Conservation (phyloP, 2,888 invertebrate genomes). For the Habroteleia sp. region DNA sequence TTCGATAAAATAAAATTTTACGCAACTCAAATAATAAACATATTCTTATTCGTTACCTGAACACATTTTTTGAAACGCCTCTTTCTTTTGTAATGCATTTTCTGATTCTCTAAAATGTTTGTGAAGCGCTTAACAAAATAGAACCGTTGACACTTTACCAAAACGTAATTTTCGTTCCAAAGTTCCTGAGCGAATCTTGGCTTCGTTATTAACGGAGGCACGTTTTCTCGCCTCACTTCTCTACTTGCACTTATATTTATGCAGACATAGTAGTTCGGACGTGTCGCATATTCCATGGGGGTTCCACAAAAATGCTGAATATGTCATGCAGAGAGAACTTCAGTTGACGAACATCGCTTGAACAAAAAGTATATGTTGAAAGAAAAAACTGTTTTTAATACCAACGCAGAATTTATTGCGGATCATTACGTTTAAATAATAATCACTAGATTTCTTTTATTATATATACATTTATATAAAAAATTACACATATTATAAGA, state of each 20-base stretch:
- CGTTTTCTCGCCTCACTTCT: conserved; percentile 53
- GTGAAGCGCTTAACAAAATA: conserved; percentile 52
- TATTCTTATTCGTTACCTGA: too few species aligned
- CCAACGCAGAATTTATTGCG: too few species aligned
- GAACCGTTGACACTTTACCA: conserved; percentile 40
- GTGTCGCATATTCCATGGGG: conserved; percentile 46
- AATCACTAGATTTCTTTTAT: too few species aligned
- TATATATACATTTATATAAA: too few species aligned
- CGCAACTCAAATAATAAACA: too few species aligned
- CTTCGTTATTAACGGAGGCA: conserved; percentile 63
- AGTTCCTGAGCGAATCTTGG: conserved; percentile 59
- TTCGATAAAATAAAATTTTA: too few species aligned
- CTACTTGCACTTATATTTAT: conserved; percentile 55
- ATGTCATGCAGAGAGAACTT: conserved; percentile 17
- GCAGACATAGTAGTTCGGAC: conserved; percentile 56
- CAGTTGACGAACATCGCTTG: conserved; percentile 26
- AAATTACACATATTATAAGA: too few species aligned
- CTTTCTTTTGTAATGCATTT: conserved; percentile 55
- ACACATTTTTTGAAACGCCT: conserved; percentile 4
- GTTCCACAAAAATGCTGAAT: conserved; percentile 34
- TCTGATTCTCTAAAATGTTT: conserved; percentile 48
- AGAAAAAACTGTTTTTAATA: neutral
- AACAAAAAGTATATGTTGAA: neutral
- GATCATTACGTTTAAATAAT: too few species aligned
- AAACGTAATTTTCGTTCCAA: conserved; percentile 55